These are phyloP conservation scores for Lochmaea crataegi DNA, from an alignment of 2,888 invertebrate species.

Conservation along the genomic window DNA sequence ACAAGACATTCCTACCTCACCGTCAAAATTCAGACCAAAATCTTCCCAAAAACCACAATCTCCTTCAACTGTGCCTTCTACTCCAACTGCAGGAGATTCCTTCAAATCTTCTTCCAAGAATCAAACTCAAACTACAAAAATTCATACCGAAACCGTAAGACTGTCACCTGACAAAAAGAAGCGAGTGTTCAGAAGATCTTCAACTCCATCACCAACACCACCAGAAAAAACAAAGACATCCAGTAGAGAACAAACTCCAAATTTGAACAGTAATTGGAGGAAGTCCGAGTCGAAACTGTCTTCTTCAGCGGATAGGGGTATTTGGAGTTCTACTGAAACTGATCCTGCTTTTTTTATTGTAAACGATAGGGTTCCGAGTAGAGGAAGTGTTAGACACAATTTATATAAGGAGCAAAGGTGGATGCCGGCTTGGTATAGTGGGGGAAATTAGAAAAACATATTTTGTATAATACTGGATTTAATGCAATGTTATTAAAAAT, in stretches of 20 bases:
- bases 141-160: conserved; percentile 4
- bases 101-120: too few relatives aligned
- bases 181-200: conserved; percentile 21
- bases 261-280: conserved; percentile 21
- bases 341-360: conserved; percentile 54
- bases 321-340: conserved; percentile 36
- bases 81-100: neutral
- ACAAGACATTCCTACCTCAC: conserved; percentile 20
- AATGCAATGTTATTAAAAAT: neutral
- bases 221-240: conserved; percentile 10
- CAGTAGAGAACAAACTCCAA: neutral
- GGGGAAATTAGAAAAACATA: neutral
- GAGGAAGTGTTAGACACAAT: conserved; percentile 48
- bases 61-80: conserved; percentile 20
- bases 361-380: conserved; percentile 42
- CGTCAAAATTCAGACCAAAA: conserved; percentile 17
- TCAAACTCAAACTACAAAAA: neutral
- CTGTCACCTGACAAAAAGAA: conserved; percentile 11
- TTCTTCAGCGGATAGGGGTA: neutral
- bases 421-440: conserved; percentile 46
- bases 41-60: conserved; percentile 26
- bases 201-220: conserved; percentile 25
- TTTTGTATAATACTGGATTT: neutral
- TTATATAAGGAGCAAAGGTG: conserved; percentile 46
- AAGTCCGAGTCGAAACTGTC: conserved; percentile 7